Percentiles rank a stretch among this genome's conserved stretches.
phyloP scores from a whole-genome alignment of 2,113 vertebrate species.

The Gymnocephalus cernua region DNA sequence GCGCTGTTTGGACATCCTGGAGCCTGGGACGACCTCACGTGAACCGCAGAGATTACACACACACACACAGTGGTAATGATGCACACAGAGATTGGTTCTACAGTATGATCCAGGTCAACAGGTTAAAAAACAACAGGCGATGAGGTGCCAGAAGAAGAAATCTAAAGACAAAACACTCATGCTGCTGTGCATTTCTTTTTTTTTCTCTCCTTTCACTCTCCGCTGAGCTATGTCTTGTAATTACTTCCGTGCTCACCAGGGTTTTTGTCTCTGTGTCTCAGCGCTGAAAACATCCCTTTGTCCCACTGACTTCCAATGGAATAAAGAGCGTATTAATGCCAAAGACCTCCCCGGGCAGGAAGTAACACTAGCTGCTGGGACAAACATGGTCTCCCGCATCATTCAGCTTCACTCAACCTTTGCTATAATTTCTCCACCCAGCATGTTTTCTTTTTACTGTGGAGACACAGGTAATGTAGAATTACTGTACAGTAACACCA shows the following conservation, averaged over 20 bases:
- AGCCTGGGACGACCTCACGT: conserved; percentile 31
- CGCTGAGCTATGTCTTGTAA: conserved; percentile 27
- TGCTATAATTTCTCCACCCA: conserved; percentile 1
- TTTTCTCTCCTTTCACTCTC: neutral
- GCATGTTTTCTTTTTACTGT: neutral
- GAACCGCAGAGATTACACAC: conserved; percentile 6
- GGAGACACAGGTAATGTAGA: neutral
- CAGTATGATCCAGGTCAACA: conserved; percentile 27
- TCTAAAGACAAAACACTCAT: neutral
- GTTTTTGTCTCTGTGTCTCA: conserved; percentile 10
- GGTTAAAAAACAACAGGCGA: neutral
- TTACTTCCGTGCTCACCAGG: conserved; percentile 24
- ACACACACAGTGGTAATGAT: neutral
- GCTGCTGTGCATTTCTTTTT: neutral
- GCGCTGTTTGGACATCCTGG: conserved; percentile 42
- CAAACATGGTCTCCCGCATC: conserved; percentile 12
- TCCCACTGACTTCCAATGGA: conserved; percentile 6
- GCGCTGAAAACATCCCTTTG: conserved; percentile 46
- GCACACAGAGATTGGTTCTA: neutral
- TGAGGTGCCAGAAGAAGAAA: neutral
- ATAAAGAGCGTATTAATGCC: conserved; percentile 39
- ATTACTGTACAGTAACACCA: neutral
- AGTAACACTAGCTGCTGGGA: conserved; percentile 18
- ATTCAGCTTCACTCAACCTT: conserved; percentile 5
- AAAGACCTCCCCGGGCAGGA: conserved; percentile 1